These are phyloP conservation scores for Ageneiosus marmoratus DNA, from an alignment of 2,113 vertebrate species.

Conservation along the genomic window DNA sequence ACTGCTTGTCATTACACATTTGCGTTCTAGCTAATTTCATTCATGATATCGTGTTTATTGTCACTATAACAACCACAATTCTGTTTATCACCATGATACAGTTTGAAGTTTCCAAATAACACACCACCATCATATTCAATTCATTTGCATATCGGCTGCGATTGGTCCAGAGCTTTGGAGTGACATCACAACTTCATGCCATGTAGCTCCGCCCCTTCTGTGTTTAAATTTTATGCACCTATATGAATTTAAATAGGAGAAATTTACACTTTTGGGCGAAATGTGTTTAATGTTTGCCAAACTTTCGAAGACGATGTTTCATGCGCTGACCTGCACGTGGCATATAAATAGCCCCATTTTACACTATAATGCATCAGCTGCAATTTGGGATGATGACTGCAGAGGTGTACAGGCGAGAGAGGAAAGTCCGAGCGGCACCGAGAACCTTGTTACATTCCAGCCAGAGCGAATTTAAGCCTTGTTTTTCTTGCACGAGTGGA, in stretches of 20 bases:
- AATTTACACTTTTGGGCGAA: neutral
- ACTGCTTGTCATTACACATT: too few relatives aligned
- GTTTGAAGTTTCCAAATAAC: neutral
- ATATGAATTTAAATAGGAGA: neutral
- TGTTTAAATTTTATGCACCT: too few relatives aligned
- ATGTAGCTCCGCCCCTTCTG: neutral
- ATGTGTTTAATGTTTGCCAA: neutral
- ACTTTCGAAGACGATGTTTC: neutral
- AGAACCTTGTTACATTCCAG: neutral
- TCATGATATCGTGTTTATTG: too few relatives aligned
- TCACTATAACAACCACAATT: neutral
- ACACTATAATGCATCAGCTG: conserved; percentile 23
- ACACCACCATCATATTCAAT: neutral
- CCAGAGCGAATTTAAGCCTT: conserved; percentile 11
- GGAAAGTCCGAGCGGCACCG: neutral
- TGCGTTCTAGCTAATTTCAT: too few relatives aligned
- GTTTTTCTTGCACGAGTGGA: neutral
- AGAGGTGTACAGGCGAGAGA: neutral
- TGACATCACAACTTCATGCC: neutral
- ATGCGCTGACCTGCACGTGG: conserved; percentile 12
- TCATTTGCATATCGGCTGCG: neutral
- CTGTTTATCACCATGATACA: too few relatives aligned
- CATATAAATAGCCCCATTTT: conserved; percentile 27
- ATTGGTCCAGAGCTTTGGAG: neutral
- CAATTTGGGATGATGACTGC: conserved; percentile 25